Conservation (phyloP, 2,888 invertebrate genomes). For the Plagodis pulveraria region DNA sequence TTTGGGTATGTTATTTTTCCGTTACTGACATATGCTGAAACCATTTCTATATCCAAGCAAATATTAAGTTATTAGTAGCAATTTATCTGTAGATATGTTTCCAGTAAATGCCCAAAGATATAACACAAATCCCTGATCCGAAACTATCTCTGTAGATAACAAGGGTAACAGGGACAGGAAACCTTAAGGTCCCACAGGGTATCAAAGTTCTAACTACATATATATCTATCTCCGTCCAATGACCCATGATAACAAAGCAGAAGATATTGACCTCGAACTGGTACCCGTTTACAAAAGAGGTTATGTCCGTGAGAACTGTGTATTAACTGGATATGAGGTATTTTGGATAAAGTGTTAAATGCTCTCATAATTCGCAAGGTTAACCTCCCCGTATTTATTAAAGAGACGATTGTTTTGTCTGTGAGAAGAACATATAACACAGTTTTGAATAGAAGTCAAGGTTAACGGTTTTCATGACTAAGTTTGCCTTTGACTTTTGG, state of each 20-base stretch:
- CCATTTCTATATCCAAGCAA: too few relatives aligned
- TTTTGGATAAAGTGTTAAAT: neutral
- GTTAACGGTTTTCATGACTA: too few relatives aligned
- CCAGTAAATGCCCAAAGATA: neutral
- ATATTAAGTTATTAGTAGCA: too few relatives aligned
- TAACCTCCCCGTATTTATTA: neutral
- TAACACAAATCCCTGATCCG: neutral
- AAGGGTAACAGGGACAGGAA: conserved; percentile 10
- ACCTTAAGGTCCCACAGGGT: conserved; percentile 6
- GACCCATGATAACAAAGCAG: conserved; percentile 3
- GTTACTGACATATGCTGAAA: too few relatives aligned
- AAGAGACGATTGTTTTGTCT: neutral
- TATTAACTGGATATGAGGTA: neutral
- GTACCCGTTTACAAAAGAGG: neutral
- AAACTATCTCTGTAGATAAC: conserved; percentile 7
- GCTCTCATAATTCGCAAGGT: conserved; percentile 14
- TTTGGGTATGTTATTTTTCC: too few relatives aligned
- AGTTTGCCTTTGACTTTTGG: too few relatives aligned
- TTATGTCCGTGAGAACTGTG: conserved; percentile 10
- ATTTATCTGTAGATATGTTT: too few relatives aligned
- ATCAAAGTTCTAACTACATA: neutral
- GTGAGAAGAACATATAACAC: neutral
- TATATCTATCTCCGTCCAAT: neutral
- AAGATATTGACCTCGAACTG: conserved; percentile 7
- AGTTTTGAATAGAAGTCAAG: too few relatives aligned